Base-by-base conservation (phyloP, 1,140 invertebrate species). In the Drosophila lini region DNA sequence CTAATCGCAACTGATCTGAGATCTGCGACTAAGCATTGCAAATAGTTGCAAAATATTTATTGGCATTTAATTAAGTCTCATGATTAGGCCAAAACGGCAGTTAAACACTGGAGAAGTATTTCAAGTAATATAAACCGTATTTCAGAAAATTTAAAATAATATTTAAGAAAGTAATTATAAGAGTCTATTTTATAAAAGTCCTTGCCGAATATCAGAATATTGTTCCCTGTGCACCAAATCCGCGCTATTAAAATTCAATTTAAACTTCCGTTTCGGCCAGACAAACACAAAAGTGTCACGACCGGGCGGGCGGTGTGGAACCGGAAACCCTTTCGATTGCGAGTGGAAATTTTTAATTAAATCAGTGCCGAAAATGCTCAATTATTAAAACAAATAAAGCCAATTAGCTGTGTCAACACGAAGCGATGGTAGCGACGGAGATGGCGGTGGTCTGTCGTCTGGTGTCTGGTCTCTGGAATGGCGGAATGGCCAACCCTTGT, bases 311-410 rank as follows among this genome's bases (percentile, higher is more conserved):
- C 44, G 44, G 19, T 15, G 13, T 25, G 22, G 25, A 40, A 52
- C 48, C 50, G 41, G 57, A 69, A 79, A 79, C 84, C 84, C 84
- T 83, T 89, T 82, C 56, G 56, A 57, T 28, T 15, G 41, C 10
- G 34, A 28, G 73, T 61, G 69, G 36, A 56, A 74, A 77, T 84
- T 91, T 91, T 91, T 91, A 91, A 91, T 91, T 91, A 89, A 91
- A 91, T 91, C 89, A 80, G 64, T 85, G 81, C 78, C 88, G 79
- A 90, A 86, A 89, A 91, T 75, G 84, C 85, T 86, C 90, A 91
- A 90, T 91, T 91, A 84, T 80, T 91, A 91, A 91, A 91, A 91
- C 90, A 91, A 91, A 91, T 91, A 91, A 91, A 91, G 74, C 77
- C 90, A 91, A 91, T 91, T 91, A 91, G 90, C 85, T 91, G 81